These are phyloP conservation scores for human DNA, from an alignment of 2,113 vertebrate species.

Conservation along the genomic window DNA sequence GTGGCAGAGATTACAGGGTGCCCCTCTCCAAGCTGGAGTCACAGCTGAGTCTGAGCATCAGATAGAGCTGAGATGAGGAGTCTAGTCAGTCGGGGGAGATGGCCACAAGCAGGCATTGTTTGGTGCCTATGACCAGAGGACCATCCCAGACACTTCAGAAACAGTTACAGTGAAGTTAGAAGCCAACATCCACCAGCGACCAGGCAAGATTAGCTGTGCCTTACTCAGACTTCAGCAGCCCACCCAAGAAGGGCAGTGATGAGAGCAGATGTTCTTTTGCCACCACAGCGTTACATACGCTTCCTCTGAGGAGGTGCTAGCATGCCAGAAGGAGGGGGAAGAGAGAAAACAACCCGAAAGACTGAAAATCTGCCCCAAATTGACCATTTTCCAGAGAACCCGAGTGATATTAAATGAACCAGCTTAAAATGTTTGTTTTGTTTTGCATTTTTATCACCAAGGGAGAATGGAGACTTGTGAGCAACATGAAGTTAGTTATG, in stretches of 20 bases:
- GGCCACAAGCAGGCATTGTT: too few relatives aligned
- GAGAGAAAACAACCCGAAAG: not conserved
- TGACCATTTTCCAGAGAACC: not conserved
- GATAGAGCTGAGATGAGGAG: not conserved
- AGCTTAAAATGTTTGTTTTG: not conserved
- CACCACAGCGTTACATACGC: not conserved
- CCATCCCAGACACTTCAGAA: not conserved
- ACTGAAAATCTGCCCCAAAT: not conserved
- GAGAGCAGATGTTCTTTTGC: not conserved
- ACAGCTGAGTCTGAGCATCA: not conserved
- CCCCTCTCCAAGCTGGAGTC: not conserved
- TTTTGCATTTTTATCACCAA: not conserved
- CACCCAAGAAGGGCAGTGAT: not conserved
- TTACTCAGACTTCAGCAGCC: not conserved
- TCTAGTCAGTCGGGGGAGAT: rapidly evolving
- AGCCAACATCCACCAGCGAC: not conserved
- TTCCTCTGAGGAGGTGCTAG: not conserved
- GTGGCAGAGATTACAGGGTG: not conserved
- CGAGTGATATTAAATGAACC: not conserved
- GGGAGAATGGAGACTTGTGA: not conserved
- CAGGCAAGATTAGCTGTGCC: too few relatives aligned
- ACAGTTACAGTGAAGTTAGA: not conserved
- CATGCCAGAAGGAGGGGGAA: not conserved
- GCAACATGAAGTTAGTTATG: not conserved
- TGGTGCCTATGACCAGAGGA: not conserved